Evolutionary conservation across 2,797 vertebrate species (phyloP), one percentile per base, ranked within the genome.

Genomic region (Anolis apletophallus): DNA sequence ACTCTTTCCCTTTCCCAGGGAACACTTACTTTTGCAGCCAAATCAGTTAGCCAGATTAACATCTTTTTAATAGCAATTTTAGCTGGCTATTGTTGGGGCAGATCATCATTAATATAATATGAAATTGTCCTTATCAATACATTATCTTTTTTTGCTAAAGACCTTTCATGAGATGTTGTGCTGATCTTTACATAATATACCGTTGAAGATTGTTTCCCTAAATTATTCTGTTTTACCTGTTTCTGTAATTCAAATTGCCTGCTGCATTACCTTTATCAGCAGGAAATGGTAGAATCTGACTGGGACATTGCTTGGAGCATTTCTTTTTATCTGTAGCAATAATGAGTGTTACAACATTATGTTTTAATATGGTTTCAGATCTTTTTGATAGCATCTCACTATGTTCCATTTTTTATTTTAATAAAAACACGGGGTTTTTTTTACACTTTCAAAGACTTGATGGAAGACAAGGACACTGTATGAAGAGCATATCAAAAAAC

Each of bases 191-290:
- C 3, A 2, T 87, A 87, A 90, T 23, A 83, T 23, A 0, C 2
- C 5, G 54, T 32, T 86, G 73, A 81, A 85, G 50, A 84, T 79
- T 85, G 55, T 87, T 88, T 90, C 34, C 14, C 17, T 40, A 86
- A 87, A 89, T 81, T 85, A 88, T 81, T 85, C 3, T 81, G 0
- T 54, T 71, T 29, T 50, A 36, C 80, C 69, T 23, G 69, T 79
- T 77, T 73, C 52, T 83, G 32, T 74, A 29, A 84, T 86, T 85
- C 86, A 81, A 80, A 59, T 79, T 88, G 79, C 61, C 64, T 85
- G 12, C 32, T 90, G 16, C 23, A 19, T 86, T 92, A 88, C 78
- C 55, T 91, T 91, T 90, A 81, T 57, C 52, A 85, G 69, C 69
- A 90, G 36, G n/a, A 84, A 21, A 0, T 85, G 7, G 32, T 88